Evolutionary conservation across 2,113 vertebrate genomes (phyloP).

Genomic region (Apteryx owenii): DNA sequence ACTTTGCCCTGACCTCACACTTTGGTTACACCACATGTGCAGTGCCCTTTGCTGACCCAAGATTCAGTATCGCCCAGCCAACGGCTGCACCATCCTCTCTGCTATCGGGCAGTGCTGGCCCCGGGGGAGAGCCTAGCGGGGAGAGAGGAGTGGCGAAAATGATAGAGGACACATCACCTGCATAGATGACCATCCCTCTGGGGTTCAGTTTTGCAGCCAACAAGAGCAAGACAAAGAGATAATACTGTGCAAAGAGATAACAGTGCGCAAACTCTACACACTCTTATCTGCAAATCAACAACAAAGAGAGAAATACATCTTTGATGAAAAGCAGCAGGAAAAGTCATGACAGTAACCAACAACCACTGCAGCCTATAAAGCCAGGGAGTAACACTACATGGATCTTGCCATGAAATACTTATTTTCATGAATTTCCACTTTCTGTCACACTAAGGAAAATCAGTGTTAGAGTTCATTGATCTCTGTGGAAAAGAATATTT

Average conservation of each 20-base stretch:
- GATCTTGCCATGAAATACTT: neutral
- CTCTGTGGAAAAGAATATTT: neutral
- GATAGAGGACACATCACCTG: neutral
- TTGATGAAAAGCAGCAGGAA: neutral
- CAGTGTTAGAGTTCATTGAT: neutral
- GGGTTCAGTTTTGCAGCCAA: neutral
- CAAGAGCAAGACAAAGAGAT: neutral
- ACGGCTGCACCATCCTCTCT: fast-evolving
- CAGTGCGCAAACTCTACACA: neutral
- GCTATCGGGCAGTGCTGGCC: neutral
- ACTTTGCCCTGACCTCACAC: neutral
- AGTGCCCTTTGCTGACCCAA: neutral
- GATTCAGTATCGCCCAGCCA: fast-evolving
- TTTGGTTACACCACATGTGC: neutral
- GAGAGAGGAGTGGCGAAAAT: neutral
- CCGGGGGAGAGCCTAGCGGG: neutral
- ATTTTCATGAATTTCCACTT: neutral
- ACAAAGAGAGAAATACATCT: neutral
- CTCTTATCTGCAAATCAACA: neutral
- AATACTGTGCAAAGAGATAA: neutral
- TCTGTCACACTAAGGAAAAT: neutral
- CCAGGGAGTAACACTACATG: neutral
- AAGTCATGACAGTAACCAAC: neutral
- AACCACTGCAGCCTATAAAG: neutral
- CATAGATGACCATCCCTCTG: neutral